Conservation (phyloP, 2,888 invertebrate genomes). For the Leuctra nigra region DNA sequence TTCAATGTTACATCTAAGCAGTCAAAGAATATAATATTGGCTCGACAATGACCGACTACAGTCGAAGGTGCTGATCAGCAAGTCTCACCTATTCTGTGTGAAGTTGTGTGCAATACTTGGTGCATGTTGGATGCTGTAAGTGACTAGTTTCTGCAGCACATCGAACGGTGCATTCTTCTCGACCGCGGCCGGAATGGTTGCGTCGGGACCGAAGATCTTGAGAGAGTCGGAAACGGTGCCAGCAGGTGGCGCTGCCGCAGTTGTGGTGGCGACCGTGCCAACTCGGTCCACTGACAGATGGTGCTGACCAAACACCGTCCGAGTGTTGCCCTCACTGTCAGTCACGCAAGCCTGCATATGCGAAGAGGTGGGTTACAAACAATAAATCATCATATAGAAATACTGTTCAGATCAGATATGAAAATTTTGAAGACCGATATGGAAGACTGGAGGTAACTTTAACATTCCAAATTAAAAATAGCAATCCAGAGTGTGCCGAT, state of each 20-base stretch:
- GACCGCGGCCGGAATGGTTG: constrained; percentile 29
- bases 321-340: constrained; percentile 48
- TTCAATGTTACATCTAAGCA: no score
- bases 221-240: constrained; percentile 36
- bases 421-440: no score
- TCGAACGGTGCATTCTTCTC: constrained; percentile 33
- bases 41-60: background rate
- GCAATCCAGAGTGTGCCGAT: no score
- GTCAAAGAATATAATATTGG: background rate
- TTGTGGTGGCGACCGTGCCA: constrained; percentile 47
- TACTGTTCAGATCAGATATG: no score
- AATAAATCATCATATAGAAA: no score
- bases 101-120: constrained; percentile 57
- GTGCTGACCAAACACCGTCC: constrained; percentile 60
- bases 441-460: no score
- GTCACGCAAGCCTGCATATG: constrained; percentile 44
- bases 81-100: constrained; percentile 34
- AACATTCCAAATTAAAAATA: no score
- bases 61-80: background rate
- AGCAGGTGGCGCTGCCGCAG: constrained; percentile 35
- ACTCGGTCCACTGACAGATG: constrained; percentile 56
- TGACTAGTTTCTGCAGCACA: constrained; percentile 48
- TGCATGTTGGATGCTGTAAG: constrained; percentile 53
- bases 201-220: constrained; percentile 35
- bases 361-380: no score